Evolutionary conservation across 2,888 invertebrate species (phyloP).

Genomic region (Phortica magna): DNA sequence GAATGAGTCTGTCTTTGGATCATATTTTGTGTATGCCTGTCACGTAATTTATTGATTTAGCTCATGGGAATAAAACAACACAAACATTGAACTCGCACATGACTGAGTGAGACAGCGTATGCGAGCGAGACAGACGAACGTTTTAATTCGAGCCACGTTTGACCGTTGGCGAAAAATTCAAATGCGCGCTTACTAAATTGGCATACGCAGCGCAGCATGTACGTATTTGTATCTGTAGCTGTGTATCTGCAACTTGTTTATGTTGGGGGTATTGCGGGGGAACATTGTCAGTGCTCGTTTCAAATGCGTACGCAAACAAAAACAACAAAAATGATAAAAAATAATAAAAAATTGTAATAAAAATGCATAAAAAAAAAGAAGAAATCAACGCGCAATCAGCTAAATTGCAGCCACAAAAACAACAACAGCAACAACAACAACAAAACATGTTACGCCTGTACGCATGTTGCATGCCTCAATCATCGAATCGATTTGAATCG

Average conservation of each 20-base stretch:
- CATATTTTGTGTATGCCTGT: conserved; percentile 75
- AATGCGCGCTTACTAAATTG: conserved; percentile 37
- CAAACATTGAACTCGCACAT: background rate
- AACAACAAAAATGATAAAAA: conserved; percentile 6
- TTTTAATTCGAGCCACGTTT: conserved; percentile 32
- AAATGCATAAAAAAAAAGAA: background rate
- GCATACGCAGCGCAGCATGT: conserved; percentile 9
- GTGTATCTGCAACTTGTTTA: conserved; percentile 25
- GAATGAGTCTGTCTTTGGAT: conserved; percentile 43
- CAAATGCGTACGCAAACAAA: background rate
- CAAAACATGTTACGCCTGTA: conserved; percentile 6
- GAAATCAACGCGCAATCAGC: conserved; percentile 33
- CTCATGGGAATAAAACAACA: conserved; percentile 67
- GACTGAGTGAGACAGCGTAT: conserved; percentile 44
- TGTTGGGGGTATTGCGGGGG: conserved; percentile 1
- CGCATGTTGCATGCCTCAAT: conserved; percentile 43
- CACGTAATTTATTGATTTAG: conserved; percentile 78
- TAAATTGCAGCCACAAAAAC: conserved; percentile 39
- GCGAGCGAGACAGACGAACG: background rate
- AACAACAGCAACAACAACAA: background rate
- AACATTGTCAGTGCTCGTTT: conserved; percentile 12
- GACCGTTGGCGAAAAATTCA: conserved; percentile 48
- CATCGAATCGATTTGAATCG: conserved; percentile 64
- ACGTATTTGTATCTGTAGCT: background rate
- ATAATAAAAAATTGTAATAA: background rate